A percentile compares a stretch with the other conserved stretches of the same genome.
These are phyloP conservation scores for Tineola bisselliella DNA, from an alignment of 2,888 invertebrate genomes.

Conservation along the genomic window DNA sequence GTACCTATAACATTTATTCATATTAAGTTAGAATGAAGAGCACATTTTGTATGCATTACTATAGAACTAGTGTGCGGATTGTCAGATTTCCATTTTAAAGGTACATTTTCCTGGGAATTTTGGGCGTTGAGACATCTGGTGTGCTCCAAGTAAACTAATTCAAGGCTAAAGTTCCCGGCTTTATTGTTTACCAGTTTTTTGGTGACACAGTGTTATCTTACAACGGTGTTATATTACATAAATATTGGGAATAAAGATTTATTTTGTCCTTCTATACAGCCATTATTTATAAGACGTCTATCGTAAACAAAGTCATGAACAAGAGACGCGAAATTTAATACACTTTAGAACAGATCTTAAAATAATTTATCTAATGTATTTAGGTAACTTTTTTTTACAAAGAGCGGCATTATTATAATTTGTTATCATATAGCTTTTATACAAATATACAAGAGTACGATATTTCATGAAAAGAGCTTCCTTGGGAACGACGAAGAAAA, in stretches of 20 bases:
- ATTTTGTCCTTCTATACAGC: background rate
- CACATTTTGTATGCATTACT: background rate
- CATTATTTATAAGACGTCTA: no score
- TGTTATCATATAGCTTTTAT: background rate
- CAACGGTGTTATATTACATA: background rate
- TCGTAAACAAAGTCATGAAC: no score
- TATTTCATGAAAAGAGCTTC: background rate
- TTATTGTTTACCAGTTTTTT: background rate
- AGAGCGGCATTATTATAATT: background rate
- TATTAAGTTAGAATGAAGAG: background rate
- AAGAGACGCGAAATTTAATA: no score
- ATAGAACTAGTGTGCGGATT: background rate
- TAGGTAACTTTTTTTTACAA: background rate
- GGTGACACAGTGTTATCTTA: background rate
- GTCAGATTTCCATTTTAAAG: background rate
- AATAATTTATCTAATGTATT: no score
- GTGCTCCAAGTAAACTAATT: background rate
- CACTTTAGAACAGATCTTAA: no score
- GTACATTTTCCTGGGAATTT: constrained; percentile 3
- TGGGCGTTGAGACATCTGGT: constrained; percentile 2
- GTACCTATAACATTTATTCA: no score
- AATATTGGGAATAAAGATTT: background rate
- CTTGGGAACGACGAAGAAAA: background rate
- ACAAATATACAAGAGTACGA: background rate
- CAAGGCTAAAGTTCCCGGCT: background rate